Evolutionary conservation across 1,140 invertebrate species (phyloP).

Genomic region (Macrobrachium nipponense): DNA sequence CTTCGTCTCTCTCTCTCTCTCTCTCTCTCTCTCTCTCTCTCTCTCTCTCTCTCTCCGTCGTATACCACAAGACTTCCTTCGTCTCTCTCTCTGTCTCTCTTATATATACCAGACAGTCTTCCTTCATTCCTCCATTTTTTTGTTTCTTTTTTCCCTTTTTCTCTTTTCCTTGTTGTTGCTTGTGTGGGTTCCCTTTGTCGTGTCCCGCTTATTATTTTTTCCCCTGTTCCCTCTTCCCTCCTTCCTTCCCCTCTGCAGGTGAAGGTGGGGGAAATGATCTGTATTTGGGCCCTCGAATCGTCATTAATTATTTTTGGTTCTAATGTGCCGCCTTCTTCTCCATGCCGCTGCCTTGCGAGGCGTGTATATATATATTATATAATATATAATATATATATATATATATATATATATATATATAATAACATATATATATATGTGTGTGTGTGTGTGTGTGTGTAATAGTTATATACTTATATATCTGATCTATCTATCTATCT

Average conservation of each 20-base stretch:
- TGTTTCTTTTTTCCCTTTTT: neutral
- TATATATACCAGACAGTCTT: too few relatives aligned
- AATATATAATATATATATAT: constrained; percentile 15
- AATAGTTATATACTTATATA: neutral
- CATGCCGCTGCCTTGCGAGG: neutral
- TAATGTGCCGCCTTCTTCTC: neutral
- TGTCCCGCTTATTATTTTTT: neutral
- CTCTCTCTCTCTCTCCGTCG: neutral
- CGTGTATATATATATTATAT: neutral
- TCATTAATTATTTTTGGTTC: too few relatives aligned
- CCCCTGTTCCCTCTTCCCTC: neutral
- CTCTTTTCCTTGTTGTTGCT: neutral
- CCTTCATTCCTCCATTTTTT: neutral
- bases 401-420: constrained; percentile 4
- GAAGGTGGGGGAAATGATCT: too few relatives aligned
- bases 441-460: too few relatives aligned
- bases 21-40: neutral
- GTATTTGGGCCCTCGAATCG: too few relatives aligned
- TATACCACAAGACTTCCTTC: neutral
- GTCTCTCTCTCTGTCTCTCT: too few relatives aligned
- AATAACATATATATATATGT: neutral
- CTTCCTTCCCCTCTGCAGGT: neutral
- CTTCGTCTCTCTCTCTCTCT: neutral
- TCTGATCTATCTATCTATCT: neutral
- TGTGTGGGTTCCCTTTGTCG: neutral